Conservation (phyloP, 2,797 vertebrate species). For the Vultur gryphus region DNA sequence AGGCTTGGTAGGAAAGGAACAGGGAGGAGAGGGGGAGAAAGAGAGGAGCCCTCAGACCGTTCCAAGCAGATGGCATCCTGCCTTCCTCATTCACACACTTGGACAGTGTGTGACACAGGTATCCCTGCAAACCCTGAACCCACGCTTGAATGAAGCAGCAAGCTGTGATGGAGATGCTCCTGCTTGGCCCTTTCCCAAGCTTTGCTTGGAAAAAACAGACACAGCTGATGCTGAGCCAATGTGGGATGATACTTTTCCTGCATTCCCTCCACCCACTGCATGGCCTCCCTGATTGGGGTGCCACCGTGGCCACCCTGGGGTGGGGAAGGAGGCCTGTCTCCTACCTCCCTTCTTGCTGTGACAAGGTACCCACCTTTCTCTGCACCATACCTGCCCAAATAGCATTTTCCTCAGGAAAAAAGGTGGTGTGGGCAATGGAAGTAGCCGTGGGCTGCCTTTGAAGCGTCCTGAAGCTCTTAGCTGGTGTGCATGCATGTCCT, state of each 20-base stretch:
- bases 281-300: background rate
- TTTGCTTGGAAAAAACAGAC: background rate
- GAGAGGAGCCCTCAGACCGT: background rate
- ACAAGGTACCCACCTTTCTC: background rate
- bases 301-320: background rate
- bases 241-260: background rate
- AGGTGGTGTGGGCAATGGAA: background rate
- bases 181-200: background rate
- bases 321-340: background rate
- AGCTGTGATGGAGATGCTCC: background rate
- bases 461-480: background rate
- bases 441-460: background rate
- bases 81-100: background rate
- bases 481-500: background rate
- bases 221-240: background rate
- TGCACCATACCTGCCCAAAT: background rate
- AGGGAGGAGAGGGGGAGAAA: background rate
- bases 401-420: background rate
- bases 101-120: background rate
- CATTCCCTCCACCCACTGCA: background rate
- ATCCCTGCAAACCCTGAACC: background rate
- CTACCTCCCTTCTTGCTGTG: background rate
- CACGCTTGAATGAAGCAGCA: background rate
- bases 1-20: background rate
- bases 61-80: background rate